phyloP scores from a whole-genome alignment of 2,113 vertebrate species.

The Proterorhinus semilunaris region DNA sequence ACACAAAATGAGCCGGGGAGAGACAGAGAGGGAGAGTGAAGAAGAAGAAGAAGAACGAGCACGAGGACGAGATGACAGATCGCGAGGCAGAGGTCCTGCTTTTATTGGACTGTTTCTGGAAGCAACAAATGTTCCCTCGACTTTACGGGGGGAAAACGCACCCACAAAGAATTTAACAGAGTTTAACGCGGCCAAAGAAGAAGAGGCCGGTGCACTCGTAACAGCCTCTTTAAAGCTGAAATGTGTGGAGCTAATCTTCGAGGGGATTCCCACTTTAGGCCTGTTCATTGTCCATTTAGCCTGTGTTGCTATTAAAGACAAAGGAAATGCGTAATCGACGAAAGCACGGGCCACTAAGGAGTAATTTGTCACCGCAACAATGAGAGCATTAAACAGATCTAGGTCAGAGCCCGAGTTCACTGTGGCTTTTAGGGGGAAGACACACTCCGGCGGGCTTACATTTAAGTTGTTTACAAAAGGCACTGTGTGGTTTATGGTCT shows the following conservation, averaged over 20 bases:
- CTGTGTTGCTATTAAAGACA: conserved; percentile 5
- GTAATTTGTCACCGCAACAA: conserved; percentile 34
- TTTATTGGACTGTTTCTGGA: conserved; percentile 64
- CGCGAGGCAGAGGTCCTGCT: conserved; percentile 48
- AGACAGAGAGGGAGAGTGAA: conserved; percentile 10
- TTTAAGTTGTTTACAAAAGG: neutral
- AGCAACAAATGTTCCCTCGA: conserved; percentile 64
- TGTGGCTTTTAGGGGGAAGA: neutral
- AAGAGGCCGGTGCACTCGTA: neutral
- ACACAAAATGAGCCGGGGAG: conserved; percentile 7
- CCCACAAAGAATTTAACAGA: conserved; percentile 57
- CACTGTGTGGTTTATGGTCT: neutral
- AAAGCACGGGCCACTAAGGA: conserved; percentile 7
- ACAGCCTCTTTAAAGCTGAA: conserved; percentile 8
- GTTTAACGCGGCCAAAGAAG: neutral
- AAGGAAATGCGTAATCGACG: conserved; percentile 35
- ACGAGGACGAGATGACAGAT: conserved; percentile 35
- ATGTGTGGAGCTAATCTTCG: conserved; percentile 20
- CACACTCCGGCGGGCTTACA: neutral
- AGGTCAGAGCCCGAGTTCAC: conserved; percentile 4
- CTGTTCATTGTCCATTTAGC: conserved; percentile 5
- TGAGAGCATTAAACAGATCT: neutral
- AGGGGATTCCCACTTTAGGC: conserved; percentile 25
- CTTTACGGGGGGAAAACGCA: conserved; percentile 45
- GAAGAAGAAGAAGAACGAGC: conserved; percentile 11